Conservation (phyloP, 2,113 vertebrate species). For the Spheniscus mendiculus region DNA sequence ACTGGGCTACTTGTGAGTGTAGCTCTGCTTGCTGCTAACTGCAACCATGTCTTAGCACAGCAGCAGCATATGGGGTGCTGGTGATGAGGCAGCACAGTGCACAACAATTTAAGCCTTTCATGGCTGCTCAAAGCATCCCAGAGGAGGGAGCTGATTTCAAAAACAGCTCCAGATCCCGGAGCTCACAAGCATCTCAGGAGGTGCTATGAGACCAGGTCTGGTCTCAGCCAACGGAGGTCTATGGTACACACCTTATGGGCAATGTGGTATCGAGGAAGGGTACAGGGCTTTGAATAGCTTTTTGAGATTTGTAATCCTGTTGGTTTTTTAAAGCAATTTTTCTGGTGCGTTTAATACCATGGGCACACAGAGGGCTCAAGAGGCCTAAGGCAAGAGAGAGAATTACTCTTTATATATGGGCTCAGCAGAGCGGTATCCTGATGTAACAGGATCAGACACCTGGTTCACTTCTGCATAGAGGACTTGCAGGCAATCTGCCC, state of each 20-base stretch:
- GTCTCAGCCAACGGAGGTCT: fast-evolving
- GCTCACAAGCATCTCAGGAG: background rate
- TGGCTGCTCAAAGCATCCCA: background rate
- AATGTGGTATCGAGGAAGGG: background rate
- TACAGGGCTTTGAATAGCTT: background rate
- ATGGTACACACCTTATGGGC: background rate
- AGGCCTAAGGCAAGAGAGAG: background rate
- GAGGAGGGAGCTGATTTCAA: background rate
- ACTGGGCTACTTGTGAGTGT: fast-evolving
- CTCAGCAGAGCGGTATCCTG: background rate
- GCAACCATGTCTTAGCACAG: background rate
- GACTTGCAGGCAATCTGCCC: background rate
- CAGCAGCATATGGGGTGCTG: background rate
- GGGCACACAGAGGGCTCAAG: background rate
- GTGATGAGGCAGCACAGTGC: background rate
- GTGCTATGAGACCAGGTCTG: background rate
- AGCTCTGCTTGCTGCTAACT: background rate
- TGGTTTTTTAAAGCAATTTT: background rate
- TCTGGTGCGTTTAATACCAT: background rate
- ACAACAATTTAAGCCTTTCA: background rate
- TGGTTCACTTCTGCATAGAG: background rate
- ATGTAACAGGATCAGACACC: slow-evolving; percentile 1
- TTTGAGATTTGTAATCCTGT: background rate
- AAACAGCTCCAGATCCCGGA: background rate
- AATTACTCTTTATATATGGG: background rate